Evolutionary conservation across 23 tunicate species (phyloP).

Genomic region (Trididemnum clinides): DNA sequence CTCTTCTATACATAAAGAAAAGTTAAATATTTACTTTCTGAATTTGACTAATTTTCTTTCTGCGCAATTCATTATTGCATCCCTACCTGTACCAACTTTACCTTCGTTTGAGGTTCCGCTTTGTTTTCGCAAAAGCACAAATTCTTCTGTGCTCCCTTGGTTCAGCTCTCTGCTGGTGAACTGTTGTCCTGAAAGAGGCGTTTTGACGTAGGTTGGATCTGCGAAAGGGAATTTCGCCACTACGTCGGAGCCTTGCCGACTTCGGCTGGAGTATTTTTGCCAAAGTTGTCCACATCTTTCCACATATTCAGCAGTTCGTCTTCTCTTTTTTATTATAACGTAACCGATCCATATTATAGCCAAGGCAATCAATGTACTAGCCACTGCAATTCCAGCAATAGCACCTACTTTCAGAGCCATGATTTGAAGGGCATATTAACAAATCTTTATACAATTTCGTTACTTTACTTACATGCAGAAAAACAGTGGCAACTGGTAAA

Average conservation of each 20-base stretch:
- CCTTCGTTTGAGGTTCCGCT: no score
- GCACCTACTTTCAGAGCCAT: slow-evolving; percentile 52
- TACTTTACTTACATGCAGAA: no score
- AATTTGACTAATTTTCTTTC: no score
- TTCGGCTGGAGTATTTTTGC: slow-evolving; percentile 63
- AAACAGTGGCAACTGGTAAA: no score
- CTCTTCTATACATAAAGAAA: no score
- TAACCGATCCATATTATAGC: slow-evolving; percentile 36
- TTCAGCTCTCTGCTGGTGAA: slow-evolving; percentile 71
- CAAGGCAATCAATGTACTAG: slow-evolving; percentile 23
- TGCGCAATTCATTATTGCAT: no score
- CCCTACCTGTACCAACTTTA: neutral
- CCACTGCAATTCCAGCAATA: slow-evolving; percentile 70
- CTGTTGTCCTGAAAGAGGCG: slow-evolving; percentile 81
- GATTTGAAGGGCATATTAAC: no score
- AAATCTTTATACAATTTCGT: no score
- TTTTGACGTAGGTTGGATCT: slow-evolving; percentile 46
- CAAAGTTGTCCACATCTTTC: slow-evolving; percentile 63
- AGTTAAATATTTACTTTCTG: no score
- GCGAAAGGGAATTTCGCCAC: slow-evolving; percentile 79
- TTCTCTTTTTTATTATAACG: slow-evolving; percentile 59
- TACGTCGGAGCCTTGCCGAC: slow-evolving; percentile 22
- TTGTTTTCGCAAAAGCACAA: slow-evolving; percentile 1
- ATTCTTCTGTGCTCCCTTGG: neutral
- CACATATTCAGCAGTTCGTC: slow-evolving; percentile 56